Base-by-base conservation (phyloP, 2,797 vertebrate species). In the Premnoplex brunnescens region DNA sequence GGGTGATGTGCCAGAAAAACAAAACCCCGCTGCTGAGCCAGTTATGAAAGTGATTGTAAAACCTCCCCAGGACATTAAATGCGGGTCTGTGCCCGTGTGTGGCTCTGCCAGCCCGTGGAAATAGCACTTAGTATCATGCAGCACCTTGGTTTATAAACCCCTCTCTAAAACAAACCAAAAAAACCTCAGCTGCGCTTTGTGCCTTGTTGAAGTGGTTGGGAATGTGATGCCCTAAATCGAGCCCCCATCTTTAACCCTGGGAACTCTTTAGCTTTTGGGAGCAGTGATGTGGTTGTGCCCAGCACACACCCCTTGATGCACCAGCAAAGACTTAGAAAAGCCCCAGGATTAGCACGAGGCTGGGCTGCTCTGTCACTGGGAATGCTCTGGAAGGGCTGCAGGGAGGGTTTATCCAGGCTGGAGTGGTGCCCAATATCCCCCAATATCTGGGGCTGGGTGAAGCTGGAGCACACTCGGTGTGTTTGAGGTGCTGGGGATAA, bases 51-150 rank as follows among this genome's bases (percentile, higher is more conserved):
- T 20, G 88, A 95, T 80, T 66, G 83, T 72, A 46, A 81, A 94
- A 94, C 34, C 75, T 81, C 63, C 52, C 7, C 3, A 19, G 68
- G 87, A 82, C 82, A 67, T 67, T 75, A 64, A 95, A 78, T 14
- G 49, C 21, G 23, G 91, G 85, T 81, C 79, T 51, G 78, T 79
- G 93, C 63, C 84, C 17, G 1, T 81, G 85, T 0, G n/a, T 93
- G 93, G 73, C 80, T 88, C 64, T 88, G 76, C 93, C 88, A 46
- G 83, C 92, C 88, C 97, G 95, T 94, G 97, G 97, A 97, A 97
- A 97, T 96, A 97, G 96, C 77, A 28, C 94, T 98, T 97, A 96
- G 91, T 89, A 96, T 96, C 97, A 92, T 82, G 95, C 79, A 92
- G 96, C 96, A 97, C 96, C 95, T 97, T 95, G 97, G 88, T 97